Evolutionary conservation across 2,797 vertebrate species (phyloP).

Genomic region (Meriones psammophilus): DNA sequence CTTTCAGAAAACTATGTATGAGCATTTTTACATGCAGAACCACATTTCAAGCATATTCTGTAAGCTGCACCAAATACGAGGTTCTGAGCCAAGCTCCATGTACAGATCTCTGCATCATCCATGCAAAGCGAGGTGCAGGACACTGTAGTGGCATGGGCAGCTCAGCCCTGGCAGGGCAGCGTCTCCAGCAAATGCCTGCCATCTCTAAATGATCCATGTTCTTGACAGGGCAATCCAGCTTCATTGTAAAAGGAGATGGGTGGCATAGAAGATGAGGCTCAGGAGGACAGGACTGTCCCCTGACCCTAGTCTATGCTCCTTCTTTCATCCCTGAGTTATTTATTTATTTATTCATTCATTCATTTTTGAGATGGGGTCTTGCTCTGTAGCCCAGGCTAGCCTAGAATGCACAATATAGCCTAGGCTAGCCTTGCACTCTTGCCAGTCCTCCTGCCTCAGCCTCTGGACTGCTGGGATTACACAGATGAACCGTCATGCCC

Average conservation of each 20-base stretch:
- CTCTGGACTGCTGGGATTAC: neutral
- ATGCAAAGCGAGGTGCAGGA: neutral
- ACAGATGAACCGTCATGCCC: neutral
- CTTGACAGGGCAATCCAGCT: neutral
- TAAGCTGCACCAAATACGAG: neutral
- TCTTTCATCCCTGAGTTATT: neutral
- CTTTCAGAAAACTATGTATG: neutral
- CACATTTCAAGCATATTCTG: neutral
- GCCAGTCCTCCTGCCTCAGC: neutral
- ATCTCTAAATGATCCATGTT: neutral
- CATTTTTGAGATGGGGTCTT: neutral
- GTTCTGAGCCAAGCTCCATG: neutral
- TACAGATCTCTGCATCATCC: neutral
- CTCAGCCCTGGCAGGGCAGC: neutral
- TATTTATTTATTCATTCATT: too few relatives aligned
- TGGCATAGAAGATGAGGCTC: neutral
- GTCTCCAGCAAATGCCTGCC: neutral
- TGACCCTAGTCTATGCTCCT: neutral
- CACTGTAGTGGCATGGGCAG: fast-evolving
- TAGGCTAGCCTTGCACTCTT: neutral
- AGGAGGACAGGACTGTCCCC: neutral
- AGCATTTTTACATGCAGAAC: slow-evolving; percentile 10
- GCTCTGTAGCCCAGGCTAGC: neutral
- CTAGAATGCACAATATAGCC: neutral
- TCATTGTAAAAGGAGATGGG: neutral